Conservation (phyloP, 2,113 vertebrate genomes). For the Istiophorus platypterus region DNA sequence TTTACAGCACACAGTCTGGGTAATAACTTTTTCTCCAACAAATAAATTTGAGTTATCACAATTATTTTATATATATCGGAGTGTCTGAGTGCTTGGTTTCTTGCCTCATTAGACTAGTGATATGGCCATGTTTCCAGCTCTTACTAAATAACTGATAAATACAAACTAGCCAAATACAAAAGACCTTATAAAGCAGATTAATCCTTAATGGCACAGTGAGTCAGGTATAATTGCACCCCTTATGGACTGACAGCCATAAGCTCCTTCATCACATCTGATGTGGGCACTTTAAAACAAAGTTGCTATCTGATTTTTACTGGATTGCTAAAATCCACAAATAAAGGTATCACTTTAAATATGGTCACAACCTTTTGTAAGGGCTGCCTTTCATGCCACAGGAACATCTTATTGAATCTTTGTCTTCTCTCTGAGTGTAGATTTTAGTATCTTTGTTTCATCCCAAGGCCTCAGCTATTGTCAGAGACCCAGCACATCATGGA, state of each 20-base stretch:
- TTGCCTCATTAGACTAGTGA: too few relatives aligned
- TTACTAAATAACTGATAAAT: not conserved
- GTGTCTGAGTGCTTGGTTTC: too few relatives aligned
- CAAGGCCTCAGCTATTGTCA: constrained; percentile 11
- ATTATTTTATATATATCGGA: too few relatives aligned
- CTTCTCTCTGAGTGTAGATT: not conserved
- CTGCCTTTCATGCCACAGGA: not conserved
- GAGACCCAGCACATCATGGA: not conserved
- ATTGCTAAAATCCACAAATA: not conserved
- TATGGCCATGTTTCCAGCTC: too few relatives aligned
- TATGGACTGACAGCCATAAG: not conserved
- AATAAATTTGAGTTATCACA: too few relatives aligned
- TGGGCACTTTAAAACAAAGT: not conserved
- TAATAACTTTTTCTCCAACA: too few relatives aligned
- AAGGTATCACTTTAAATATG: not conserved
- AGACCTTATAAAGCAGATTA: not conserved
- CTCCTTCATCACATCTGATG: not conserved
- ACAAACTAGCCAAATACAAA: not conserved
- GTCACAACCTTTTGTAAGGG: not conserved
- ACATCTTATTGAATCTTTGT: not conserved
- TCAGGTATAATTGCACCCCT: not conserved
- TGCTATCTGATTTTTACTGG: not conserved
- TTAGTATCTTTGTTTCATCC: constrained; percentile 17
- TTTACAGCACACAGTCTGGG: too few relatives aligned
- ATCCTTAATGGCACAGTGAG: not conserved